Conservation (phyloP, 37 sponge, comb jelly and placozoan species). For the Agelas oroides region DNA sequence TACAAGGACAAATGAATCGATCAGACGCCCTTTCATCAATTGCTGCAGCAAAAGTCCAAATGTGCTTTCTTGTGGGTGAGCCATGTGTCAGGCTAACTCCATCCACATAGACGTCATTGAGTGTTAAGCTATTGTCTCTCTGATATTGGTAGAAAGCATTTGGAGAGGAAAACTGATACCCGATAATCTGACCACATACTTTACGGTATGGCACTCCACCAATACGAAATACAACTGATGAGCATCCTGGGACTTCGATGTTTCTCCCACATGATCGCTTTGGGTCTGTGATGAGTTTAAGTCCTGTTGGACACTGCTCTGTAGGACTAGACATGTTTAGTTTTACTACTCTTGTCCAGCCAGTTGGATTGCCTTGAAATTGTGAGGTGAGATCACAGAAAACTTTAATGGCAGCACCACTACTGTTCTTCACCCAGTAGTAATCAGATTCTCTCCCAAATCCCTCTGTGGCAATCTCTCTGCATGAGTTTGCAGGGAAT, state of each 20-base stretch:
- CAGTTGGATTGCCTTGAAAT: neutral
- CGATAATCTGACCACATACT: conserved; percentile 47
- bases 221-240: conserved; percentile 16
- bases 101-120: conserved; percentile 55
- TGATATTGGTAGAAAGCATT: conserved; percentile 55
- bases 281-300: neutral
- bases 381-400: conserved; percentile 43
- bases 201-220: conserved; percentile 15
- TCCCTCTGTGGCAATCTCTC: neutral
- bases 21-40: conserved; percentile 15
- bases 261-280: conserved; percentile 38
- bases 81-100: conserved; percentile 46
- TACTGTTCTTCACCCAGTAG: conserved; percentile 28
- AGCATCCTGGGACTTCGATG: conserved; percentile 20
- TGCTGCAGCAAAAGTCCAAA: conserved; percentile 71
- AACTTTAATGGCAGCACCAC: conserved; percentile 1
- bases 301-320: conserved; percentile 12
- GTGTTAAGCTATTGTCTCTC: neutral
- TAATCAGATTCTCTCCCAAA: conserved; percentile 8
- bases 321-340: conserved; percentile 34
- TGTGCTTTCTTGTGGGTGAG: conserved; percentile 22
- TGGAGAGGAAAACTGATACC: conserved; percentile 47
- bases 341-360: conserved; percentile 55
- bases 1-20: conserved; percentile 46
- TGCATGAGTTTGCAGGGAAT: conserved; percentile 30